These are phyloP conservation scores for Trididemnum nubilum DNA, from an alignment of 23 tunicate genomes.

Conservation along the genomic window DNA sequence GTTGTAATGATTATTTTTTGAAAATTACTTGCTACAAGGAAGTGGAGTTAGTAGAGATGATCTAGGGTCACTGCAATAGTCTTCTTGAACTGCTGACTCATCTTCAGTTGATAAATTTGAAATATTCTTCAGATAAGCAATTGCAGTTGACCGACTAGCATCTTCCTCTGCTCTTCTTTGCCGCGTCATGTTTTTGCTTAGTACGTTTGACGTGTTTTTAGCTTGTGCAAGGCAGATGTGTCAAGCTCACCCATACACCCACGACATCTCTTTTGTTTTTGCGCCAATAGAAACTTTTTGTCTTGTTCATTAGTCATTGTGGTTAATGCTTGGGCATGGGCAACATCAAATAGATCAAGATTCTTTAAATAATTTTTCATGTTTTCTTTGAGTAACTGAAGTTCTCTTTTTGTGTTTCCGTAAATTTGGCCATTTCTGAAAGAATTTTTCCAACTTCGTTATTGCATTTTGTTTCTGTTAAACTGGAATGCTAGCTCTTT, in stretches of 20 bases:
- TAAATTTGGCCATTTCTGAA: not conserved
- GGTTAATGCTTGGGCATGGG: conserved; percentile 9
- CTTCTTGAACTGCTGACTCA: not conserved
- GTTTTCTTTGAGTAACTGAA: conserved; percentile 7
- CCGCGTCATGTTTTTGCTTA: not conserved
- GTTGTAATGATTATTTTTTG: not conserved
- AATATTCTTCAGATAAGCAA: not conserved
- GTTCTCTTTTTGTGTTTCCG: not conserved
- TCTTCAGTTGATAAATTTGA: not conserved
- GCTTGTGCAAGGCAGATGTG: not conserved
- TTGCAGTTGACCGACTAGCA: not conserved
- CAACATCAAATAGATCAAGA: conserved; percentile 9
- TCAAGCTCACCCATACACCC: conserved; percentile 14
- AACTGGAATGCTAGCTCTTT: conserved; percentile 2
- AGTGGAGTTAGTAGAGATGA: too few relatives aligned
- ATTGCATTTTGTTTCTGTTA: conserved; percentile 3
- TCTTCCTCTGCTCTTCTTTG: not conserved
- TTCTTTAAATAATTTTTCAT: not conserved
- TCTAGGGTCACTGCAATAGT: not conserved
- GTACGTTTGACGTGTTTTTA: not conserved
- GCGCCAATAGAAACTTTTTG: conserved; percentile 12
- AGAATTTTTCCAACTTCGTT: not conserved
- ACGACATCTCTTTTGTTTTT: not conserved
- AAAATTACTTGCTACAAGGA: too few relatives aligned
- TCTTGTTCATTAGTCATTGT: conserved; percentile 9